Evolutionary conservation across 2,888 invertebrate species (phyloP), one percentile per base, ranked within the genome.

Genomic region (Imbricaverruca yamaguchii): DNA sequence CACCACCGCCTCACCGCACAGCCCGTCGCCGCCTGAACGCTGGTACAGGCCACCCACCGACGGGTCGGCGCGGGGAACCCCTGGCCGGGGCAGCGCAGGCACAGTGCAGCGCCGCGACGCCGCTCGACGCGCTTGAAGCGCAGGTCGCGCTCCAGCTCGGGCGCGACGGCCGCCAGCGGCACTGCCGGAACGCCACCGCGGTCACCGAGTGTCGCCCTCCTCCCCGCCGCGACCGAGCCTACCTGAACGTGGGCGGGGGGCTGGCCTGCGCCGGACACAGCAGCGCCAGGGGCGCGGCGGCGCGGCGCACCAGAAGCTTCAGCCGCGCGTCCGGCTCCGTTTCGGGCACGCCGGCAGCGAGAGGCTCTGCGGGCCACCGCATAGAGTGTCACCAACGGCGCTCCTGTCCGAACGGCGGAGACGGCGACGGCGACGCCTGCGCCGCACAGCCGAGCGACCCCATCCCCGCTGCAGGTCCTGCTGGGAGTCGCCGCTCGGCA

Each of bases 261-360:
- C 89, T 92, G 77, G 91, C 91, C 87, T 93, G 93, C 83, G 92
- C 92, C 88, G 92, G 91, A 87, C 92, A 92, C 81, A 91, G 88
- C 84, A 92, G 84, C 53, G 85, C 84, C 77, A 86, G 81, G 92
- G 92, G 82, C 91, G 89, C 80, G 92, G 92, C 89, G 89, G 92
- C 69, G 91, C 91, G 87, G 92, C 92, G 83, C 92, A 92, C 88
- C 92, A 91, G 88, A 92, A 92, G 81, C 91, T 88, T 84, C 91
- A 80, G 55, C 18, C 25, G 89, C 83, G 90, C 90, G 84, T 89
- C 90, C 84, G 90, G 90, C 83, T 90, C 90, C 87, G 91, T 90
- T 83, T 90, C 90, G 81, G 91, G 91, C 85, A 90, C 79, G 2
- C 81, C 63, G 12, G 80, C 79, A 23, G 80, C 63, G 63, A 81